phyloP scores from a whole-genome alignment of 2,888 invertebrate genomes.

The Caenorhabditis macrosperma region DNA sequence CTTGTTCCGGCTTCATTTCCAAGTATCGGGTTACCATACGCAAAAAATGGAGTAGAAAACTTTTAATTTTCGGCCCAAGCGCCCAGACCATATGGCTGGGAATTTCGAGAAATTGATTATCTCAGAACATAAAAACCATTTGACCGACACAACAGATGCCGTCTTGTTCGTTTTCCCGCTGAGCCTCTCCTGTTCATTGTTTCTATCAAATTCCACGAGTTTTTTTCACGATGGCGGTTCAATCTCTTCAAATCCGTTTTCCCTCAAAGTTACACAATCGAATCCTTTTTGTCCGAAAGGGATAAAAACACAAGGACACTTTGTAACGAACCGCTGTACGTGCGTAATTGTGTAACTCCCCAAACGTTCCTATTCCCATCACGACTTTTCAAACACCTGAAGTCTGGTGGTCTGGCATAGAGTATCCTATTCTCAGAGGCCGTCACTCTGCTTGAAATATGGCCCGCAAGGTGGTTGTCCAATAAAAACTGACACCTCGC shows the following conservation, averaged over 20 bases:
- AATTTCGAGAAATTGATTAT: background rate
- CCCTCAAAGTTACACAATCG: conserved; percentile 44
- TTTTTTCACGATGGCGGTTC: conserved; percentile 2
- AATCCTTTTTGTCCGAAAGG: conserved; percentile 2
- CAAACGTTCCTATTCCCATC: conserved; percentile 42
- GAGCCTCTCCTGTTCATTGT: conserved; percentile 9
- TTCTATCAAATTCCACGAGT: background rate
- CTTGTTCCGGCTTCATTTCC: conserved; percentile 33
- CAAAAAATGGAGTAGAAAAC: background rate
- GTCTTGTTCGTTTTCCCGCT: conserved; percentile 19
- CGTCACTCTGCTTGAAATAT: conserved; percentile 12
- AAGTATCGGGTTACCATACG: conserved; percentile 26
- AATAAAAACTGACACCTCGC: conserved; percentile 40
- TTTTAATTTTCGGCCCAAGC: conserved; percentile 14
- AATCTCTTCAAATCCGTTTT: conserved; percentile 11
- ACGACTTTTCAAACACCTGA: conserved; percentile 15
- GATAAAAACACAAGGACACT: conserved; percentile 42
- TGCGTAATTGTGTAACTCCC: conserved; percentile 22
- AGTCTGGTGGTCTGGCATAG: background rate
- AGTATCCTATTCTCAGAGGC: background rate
- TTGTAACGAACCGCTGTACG: conserved; percentile 26
- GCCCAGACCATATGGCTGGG: background rate
- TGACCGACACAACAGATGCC: conserved; percentile 42
- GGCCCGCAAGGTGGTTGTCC: background rate
- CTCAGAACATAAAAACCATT: conserved; percentile 14